A percentile compares a stretch with the other conserved stretches of the same genome.
These are phyloP conservation scores for Megatriorchis doriae DNA, from an alignment of 2,113 vertebrate species.

Conservation along the genomic window DNA sequence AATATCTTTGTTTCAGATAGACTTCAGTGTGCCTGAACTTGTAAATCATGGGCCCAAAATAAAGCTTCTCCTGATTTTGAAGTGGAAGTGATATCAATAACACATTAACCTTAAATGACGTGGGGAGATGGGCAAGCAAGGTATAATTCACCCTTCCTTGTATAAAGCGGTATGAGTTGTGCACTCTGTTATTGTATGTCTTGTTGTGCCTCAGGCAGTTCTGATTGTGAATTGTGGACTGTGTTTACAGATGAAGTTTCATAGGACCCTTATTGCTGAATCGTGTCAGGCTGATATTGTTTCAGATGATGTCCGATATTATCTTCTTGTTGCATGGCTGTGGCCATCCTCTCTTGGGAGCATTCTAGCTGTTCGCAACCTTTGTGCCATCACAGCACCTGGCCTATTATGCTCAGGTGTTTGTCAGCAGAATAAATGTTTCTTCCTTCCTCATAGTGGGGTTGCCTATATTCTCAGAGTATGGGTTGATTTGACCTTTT, in stretches of 20 bases:
- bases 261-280: background rate
- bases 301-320: background rate
- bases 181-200: background rate
- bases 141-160: background rate
- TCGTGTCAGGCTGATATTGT: fast-evolving
- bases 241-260: background rate
- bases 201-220: background rate
- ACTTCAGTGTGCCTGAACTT: background rate
- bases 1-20: background rate
- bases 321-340: background rate
- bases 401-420: fast-evolving
- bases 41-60: background rate
- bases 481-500: background rate
- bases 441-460: background rate
- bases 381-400: background rate
- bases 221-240: background rate
- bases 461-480: background rate
- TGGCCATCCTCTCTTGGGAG: background rate
- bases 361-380: background rate
- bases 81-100: background rate
- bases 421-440: background rate
- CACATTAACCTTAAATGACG: background rate
- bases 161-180: background rate
- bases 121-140: background rate
- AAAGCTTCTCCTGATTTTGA: background rate